phyloP scores from a whole-genome alignment of 2,113 vertebrate genomes.

The Pachycephala philippinensis region DNA sequence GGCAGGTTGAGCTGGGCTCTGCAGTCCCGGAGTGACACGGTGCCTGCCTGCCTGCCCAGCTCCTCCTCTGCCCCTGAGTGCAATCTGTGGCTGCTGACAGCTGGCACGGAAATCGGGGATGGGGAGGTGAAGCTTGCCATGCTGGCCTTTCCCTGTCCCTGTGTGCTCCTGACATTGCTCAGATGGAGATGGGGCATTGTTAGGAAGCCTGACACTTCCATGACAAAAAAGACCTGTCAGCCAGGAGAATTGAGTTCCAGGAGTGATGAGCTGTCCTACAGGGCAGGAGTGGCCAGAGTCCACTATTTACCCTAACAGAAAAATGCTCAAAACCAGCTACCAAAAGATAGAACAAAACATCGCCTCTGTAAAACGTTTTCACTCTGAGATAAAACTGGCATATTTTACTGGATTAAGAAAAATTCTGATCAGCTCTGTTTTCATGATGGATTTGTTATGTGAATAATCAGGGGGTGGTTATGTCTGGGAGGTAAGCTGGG shows the following conservation, averaged over 20 bases:
- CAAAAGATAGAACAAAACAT: neutral
- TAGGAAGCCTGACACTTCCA: neutral
- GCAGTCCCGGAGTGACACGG: neutral
- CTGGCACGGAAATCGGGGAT: neutral
- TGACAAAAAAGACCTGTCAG: neutral
- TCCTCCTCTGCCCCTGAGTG: neutral
- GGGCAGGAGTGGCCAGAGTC: neutral
- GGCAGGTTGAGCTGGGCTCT: neutral
- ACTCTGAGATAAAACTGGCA: neutral
- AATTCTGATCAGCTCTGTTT: neutral
- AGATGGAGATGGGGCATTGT: accelerated
- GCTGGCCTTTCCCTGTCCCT: neutral
- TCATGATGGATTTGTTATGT: neutral
- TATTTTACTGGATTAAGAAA: neutral
- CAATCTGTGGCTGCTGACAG: neutral
- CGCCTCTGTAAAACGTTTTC: neutral
- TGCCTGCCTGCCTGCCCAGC: neutral
- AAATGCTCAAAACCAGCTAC: neutral
- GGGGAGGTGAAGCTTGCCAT: neutral
- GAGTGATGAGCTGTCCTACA: neutral
- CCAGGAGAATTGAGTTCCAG: neutral
- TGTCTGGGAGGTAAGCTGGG: neutral
- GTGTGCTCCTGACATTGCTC: neutral
- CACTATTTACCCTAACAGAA: neutral
- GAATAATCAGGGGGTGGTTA: neutral